Conservation (phyloP, 2,888 invertebrate species). For the Pemphredon lugubris region DNA sequence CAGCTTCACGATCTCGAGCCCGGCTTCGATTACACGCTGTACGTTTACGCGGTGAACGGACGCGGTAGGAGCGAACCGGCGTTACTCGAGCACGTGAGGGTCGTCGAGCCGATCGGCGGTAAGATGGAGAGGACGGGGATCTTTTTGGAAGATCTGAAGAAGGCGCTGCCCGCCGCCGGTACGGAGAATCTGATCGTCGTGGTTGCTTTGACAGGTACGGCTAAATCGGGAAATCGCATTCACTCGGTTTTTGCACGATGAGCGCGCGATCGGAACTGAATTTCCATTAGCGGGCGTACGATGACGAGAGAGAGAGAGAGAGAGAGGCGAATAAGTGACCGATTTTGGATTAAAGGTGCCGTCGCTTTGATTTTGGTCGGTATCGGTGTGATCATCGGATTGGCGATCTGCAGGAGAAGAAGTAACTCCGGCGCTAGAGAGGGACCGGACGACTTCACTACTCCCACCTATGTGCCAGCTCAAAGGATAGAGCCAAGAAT, state of each 20-base stretch:
- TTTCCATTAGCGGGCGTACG: too few relatives aligned
- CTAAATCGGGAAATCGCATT: slow-evolving; percentile 31
- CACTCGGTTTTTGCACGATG: too few relatives aligned
- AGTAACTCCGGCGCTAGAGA: slow-evolving; percentile 60
- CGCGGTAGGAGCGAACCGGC: slow-evolving; percentile 90
- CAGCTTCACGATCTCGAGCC: slow-evolving; percentile 88
- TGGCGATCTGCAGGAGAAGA: slow-evolving; percentile 76
- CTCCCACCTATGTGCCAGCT: slow-evolving; percentile 76
- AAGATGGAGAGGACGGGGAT: slow-evolving; percentile 68
- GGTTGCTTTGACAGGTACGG: slow-evolving; percentile 75
- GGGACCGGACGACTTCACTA: slow-evolving; percentile 77
- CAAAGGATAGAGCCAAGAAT: slow-evolving; percentile 77
- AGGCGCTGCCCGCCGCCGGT: slow-evolving; percentile 69
- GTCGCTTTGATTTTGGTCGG: slow-evolving; percentile 77
- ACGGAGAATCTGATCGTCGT: slow-evolving; percentile 74
- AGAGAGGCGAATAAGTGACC: too few relatives aligned
- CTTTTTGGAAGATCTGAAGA: slow-evolving; percentile 74
- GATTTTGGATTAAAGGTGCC: slow-evolving; percentile 61
- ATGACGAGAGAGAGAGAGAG: too few relatives aligned
- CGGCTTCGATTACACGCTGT: slow-evolving; percentile 89
- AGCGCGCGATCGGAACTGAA: too few relatives aligned
- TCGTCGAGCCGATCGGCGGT: slow-evolving; percentile 72
- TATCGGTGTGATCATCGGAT: slow-evolving; percentile 77
- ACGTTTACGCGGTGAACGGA: slow-evolving; percentile 91
- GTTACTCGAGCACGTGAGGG: slow-evolving; percentile 85